Evolutionary conservation across 2,888 invertebrate genomes (phyloP).

Genomic region (Drosophila nr. perissopoda): DNA sequence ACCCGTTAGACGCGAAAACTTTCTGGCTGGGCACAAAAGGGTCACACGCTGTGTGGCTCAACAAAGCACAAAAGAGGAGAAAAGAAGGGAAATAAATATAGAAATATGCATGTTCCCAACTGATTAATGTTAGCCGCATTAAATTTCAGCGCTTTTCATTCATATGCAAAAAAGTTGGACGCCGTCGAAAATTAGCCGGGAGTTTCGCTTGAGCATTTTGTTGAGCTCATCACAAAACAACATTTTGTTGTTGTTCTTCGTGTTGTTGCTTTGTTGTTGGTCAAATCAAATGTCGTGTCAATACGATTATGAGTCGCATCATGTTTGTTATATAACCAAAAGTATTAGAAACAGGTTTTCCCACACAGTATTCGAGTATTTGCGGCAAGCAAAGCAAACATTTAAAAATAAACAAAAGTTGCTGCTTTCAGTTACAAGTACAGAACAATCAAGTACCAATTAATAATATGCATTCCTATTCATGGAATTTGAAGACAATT

Average conservation of each 20-base stretch:
- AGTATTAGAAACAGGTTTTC: constrained; percentile 49
- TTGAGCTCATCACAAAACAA: constrained; percentile 57
- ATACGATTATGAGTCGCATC: constrained; percentile 43
- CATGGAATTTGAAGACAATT: background rate
- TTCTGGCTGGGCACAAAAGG: background rate
- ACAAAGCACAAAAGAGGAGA: background rate
- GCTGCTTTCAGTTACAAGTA: background rate
- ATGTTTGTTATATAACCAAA: constrained; percentile 39
- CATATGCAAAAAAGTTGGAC: constrained; percentile 67
- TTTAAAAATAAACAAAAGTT: constrained; percentile 23
- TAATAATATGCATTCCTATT: background rate
- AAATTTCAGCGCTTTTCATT: constrained; percentile 71
- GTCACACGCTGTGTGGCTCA: constrained; percentile 11
- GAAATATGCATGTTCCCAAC: constrained; percentile 34
- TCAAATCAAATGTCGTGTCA: constrained; percentile 41
- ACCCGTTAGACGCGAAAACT: background rate
- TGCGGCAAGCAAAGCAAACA: background rate
- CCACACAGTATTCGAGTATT: background rate
- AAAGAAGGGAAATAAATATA: background rate
- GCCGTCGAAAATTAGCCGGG: constrained; percentile 18
- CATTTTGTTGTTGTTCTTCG: constrained; percentile 21
- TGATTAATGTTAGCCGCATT: constrained; percentile 68
- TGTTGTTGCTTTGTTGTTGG: constrained; percentile 4
- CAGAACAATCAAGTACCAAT: background rate
- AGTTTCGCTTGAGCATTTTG: constrained; percentile 37